Evolutionary conservation across 2,113 vertebrate genomes (phyloP).

Genomic region (Canis aureus): DNA sequence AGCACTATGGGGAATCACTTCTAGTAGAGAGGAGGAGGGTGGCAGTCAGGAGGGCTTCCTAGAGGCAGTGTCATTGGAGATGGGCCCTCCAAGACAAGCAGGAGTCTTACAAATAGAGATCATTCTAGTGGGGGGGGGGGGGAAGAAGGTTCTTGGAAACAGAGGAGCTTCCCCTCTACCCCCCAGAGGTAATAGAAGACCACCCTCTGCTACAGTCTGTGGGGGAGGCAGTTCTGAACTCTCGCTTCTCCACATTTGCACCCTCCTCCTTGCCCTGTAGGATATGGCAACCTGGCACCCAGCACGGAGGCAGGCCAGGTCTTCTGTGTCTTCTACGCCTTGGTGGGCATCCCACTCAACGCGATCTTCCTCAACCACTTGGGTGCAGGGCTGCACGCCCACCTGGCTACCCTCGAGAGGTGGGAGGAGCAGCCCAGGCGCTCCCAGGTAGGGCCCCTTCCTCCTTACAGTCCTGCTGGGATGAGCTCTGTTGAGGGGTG

Average conservation of each 20-base stretch:
- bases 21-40: neutral
- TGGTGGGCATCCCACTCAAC: conserved; percentile 95
- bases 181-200: neutral
- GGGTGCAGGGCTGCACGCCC: conserved; percentile 90
- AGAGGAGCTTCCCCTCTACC: too few species aligned
- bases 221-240: neutral
- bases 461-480: neutral
- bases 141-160: neutral
- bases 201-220: neutral
- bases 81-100: neutral
- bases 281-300: conserved; percentile 94
- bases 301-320: conserved; percentile 94
- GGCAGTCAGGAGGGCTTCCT: neutral
- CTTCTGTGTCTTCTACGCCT: conserved; percentile 96
- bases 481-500: neutral
- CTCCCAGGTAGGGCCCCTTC: conserved; percentile 88
- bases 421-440: conserved; percentile 89
- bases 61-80: neutral
- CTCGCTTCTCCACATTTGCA: neutral
- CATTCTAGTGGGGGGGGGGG: neutral
- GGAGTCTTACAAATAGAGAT: neutral
- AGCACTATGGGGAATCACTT: neutral
- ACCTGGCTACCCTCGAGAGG: conserved; percentile 89
- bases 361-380: conserved; percentile 94
- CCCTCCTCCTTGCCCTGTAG: conserved; percentile 81